Evolutionary conservation across 2,113 vertebrate species (phyloP).

Genomic region (Siniperca chuatsi): DNA sequence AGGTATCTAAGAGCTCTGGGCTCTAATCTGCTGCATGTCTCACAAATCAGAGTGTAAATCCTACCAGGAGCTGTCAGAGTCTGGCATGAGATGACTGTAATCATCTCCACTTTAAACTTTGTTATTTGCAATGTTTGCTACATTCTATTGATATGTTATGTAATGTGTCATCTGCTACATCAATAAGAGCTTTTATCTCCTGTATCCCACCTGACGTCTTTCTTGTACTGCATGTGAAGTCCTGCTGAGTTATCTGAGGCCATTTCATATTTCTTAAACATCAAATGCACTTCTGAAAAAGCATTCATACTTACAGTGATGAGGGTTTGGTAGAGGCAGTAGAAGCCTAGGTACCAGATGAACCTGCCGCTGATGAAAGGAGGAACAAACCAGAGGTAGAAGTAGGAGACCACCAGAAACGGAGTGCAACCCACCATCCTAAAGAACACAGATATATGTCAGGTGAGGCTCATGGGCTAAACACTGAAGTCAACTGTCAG

Average conservation of each 20-base stretch:
- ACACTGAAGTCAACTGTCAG: not conserved
- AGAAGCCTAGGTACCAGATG: constrained; percentile 92
- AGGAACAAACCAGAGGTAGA: constrained; percentile 96
- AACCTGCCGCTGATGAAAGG: constrained; percentile 87
- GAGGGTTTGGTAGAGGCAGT: constrained; percentile 94
- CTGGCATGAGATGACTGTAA: constrained; percentile 34
- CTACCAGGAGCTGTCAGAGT: constrained; percentile 20
- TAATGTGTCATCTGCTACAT: constrained; percentile 28
- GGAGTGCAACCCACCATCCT: constrained; percentile 95
- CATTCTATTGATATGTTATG: constrained; percentile 41
- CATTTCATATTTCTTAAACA: constrained; percentile 17
- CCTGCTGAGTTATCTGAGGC: constrained; percentile 9
- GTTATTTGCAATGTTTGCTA: constrained; percentile 21
- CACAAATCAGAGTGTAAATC: constrained; percentile 60
- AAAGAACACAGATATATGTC: constrained; percentile 17
- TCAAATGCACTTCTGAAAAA: not conserved
- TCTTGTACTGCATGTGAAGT: not conserved
- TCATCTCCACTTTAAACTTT: constrained; percentile 37
- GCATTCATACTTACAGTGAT: constrained; percentile 89
- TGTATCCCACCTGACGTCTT: not conserved
- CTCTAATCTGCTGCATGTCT: constrained; percentile 53
- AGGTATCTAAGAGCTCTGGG: constrained; percentile 48
- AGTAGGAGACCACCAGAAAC: constrained; percentile 90
- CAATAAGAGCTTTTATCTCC: constrained; percentile 31
- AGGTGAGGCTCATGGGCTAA: not conserved